phyloP scores from a whole-genome alignment of 30 jellyfish, hydroid and myxozoan species.

The Aurelia aurita region DNA sequence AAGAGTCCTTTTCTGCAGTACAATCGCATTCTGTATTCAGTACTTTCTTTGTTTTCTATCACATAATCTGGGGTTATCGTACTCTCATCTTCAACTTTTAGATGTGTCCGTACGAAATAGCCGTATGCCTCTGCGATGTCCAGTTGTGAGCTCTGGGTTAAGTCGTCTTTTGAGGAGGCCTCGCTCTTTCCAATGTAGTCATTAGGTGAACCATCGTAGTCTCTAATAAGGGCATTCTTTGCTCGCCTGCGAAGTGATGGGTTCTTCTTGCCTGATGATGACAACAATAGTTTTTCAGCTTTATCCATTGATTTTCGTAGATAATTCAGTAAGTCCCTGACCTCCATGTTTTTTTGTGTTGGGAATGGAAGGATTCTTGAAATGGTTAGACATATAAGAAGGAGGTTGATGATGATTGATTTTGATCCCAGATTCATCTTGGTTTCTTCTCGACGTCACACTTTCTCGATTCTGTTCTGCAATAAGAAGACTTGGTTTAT shows the following conservation, averaged over 20 bases:
- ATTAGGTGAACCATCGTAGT: constrained; percentile 7
- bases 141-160: constrained; percentile 31
- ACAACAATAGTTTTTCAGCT: constrained; percentile 17
- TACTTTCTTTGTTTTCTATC: constrained; percentile 42
- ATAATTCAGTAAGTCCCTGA: constrained; percentile 28
- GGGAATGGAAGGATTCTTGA: constrained; percentile 20
- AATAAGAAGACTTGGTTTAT: no score
- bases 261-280: constrained; percentile 5
- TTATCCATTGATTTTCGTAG: constrained; percentile 37
- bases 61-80: constrained; percentile 12
- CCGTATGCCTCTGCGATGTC: constrained; percentile 49
- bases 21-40: constrained; percentile 49
- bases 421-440: background rate
- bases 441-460: no score
- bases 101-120: constrained; percentile 40
- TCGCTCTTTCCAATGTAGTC: constrained; percentile 47
- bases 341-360: background rate
- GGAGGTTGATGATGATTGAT: constrained; percentile 2
- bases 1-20: constrained; percentile 55
- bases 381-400: constrained; percentile 7
- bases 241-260: constrained; percentile 28
- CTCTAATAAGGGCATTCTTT: constrained; percentile 31
- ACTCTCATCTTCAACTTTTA: constrained; percentile 9
- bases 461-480: no score
- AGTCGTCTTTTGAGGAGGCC: background rate